A percentile compares a stretch with the other conserved stretches of the same genome.
Evolutionary conservation across 2,113 vertebrate species (phyloP).

Genomic region (Oreotrochilus melanogaster): DNA sequence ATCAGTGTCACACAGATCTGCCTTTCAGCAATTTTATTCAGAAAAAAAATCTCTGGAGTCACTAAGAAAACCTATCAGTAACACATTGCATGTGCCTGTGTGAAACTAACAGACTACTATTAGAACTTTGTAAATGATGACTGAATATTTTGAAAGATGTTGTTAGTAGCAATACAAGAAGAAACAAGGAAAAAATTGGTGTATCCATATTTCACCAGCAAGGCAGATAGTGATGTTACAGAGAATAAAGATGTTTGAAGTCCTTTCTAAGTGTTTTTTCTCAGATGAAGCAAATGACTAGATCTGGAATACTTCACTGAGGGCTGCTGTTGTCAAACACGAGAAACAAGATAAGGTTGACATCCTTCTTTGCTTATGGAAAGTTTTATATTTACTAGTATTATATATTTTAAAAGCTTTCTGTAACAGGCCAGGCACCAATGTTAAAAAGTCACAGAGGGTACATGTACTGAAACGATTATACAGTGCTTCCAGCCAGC

Average conservation of each 20-base stretch:
- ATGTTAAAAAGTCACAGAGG: not conserved
- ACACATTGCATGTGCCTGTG: not conserved
- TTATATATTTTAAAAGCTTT: conserved; percentile 1
- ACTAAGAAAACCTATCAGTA: not conserved
- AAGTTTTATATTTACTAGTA: not conserved
- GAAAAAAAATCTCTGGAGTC: not conserved
- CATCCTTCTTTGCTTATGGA: not conserved
- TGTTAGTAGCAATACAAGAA: not conserved
- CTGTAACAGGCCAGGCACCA: not conserved
- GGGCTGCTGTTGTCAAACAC: not conserved
- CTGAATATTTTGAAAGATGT: not conserved
- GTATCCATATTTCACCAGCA: not conserved
- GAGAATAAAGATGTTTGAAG: not conserved
- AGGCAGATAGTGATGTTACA: not conserved
- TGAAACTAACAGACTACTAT: not conserved
- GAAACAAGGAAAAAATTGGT: not conserved
- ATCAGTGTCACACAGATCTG: not conserved
- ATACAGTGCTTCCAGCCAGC: not conserved
- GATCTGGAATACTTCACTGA: not conserved
- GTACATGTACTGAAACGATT: not conserved
- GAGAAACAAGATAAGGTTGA: not conserved
- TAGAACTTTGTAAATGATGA: not conserved
- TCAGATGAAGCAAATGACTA: accelerated
- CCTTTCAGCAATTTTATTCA: not conserved
- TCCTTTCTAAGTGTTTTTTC: not conserved